Conservation (phyloP, 2,888 invertebrate genomes). For the Yponomeuta sedellus region DNA sequence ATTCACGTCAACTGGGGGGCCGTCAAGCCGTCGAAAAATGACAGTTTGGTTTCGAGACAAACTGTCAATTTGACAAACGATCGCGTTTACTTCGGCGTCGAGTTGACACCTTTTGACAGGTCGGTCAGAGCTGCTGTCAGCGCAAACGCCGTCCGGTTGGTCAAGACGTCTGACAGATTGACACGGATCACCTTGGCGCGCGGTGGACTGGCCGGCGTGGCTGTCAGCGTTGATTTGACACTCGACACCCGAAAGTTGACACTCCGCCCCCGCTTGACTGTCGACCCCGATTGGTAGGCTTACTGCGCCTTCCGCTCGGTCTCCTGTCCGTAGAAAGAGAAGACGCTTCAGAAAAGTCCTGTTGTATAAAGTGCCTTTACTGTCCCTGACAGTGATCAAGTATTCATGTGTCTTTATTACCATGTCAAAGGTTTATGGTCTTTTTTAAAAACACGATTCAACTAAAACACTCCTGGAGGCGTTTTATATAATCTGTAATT, state of each 20-base stretch:
- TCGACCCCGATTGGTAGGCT: constrained; percentile 24
- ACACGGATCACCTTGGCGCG: background rate
- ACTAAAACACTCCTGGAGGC: too few relatives aligned
- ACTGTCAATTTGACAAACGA: constrained; percentile 9
- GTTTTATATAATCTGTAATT: too few relatives aligned
- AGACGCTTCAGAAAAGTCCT: background rate
- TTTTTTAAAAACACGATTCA: too few relatives aligned
- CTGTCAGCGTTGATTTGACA: background rate
- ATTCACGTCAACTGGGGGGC: constrained; percentile 21
- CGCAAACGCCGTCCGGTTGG: background rate
- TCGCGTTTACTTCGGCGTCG: background rate
- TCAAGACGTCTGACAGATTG: background rate
- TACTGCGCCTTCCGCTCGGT: constrained; percentile 63
- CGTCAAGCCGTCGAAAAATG: constrained; percentile 20
- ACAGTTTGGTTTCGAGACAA: background rate
- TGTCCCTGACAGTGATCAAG: too few relatives aligned
- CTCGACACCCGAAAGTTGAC: background rate
- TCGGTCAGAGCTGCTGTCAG: background rate
- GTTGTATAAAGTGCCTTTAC: too few relatives aligned
- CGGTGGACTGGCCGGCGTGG: background rate
- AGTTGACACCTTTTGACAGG: background rate
- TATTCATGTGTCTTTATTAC: too few relatives aligned
- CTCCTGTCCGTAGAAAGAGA: constrained; percentile 81
- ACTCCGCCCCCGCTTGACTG: background rate
- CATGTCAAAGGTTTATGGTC: too few relatives aligned